Evolutionary conservation across 2,797 vertebrate species (phyloP), one percentile per base, ranked within the genome.

Genomic region (Karalla daura): DNA sequence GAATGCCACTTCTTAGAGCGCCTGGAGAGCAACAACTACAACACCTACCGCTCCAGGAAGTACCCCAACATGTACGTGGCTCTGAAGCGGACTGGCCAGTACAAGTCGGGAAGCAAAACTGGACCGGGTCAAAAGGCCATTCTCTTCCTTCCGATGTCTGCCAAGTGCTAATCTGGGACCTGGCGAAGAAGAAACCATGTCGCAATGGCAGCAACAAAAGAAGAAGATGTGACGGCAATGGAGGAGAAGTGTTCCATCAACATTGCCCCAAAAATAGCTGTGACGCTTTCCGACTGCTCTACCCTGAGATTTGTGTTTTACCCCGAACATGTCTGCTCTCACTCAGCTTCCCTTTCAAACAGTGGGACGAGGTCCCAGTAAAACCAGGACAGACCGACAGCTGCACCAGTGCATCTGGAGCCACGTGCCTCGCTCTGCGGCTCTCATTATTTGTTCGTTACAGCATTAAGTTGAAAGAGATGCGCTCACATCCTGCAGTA

Each of bases 21-120:
- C 2, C 81, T 99, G 25, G 98, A 99, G 87, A 93, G 96, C 49
- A 99, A 99, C 91, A 99, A 98, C 93, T 99, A 99, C 90, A 99
- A 99, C 89, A 99, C 98, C 12, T 99, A 99, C 85, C 95, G 96
- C 41, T 99, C 98, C 27, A 93, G 95, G 79, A 99, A 98, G 86
- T 96, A 97, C 74, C 95, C 95, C 0, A 92, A 94, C 83, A 99
- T 98, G 97, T 99, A 97, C 1, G 97, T 99, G 92, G 98, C 96
- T 21, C 91, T 99, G 91, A 99, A 97, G 92, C 92, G 98, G 86
- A 98, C 95, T 35, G 98, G 98, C 62, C 97, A 99, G 86, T 95
- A 96, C 90, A 99, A 99, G 90, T 91, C 93, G 2, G 98, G 98
- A 65, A 94, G 92, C 76, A 97, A 95, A 88, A 99, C 98, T 12